phyloP scores from a whole-genome alignment of 23 tunicate species.

The Trididemnum nubilum region DNA sequence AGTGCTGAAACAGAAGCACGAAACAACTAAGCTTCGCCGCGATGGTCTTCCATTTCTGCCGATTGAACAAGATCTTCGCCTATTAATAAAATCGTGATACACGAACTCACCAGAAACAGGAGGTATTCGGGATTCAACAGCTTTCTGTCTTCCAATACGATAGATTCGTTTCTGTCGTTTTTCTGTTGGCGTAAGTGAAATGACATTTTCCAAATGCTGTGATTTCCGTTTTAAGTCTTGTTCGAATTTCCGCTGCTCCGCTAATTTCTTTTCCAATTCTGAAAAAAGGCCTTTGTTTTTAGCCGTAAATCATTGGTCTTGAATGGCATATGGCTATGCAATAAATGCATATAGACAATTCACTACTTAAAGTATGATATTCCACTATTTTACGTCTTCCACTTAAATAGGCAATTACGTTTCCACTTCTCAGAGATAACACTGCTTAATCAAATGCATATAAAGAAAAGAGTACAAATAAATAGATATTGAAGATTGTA shows the following conservation, averaged over 20 bases:
- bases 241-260: conserved; percentile 65
- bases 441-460: no score
- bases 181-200: conserved; percentile 58
- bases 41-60: no score
- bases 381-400: no score
- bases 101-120: conserved; percentile 3
- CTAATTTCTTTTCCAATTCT: conserved; percentile 67
- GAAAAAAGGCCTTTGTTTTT: conserved; percentile 43
- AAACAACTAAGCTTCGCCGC: no score
- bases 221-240: conserved; percentile 77
- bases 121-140: conserved; percentile 52
- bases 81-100: no score
- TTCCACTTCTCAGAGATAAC: no score
- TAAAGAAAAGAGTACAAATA: no score
- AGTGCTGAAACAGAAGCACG: no score
- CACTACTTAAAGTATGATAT: not conserved
- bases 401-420: no score
- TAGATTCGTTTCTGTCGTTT: conserved; percentile 54
- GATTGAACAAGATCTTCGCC: no score
- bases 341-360: not conserved
- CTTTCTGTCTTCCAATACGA: conserved; percentile 66
- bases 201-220: conserved; percentile 55
- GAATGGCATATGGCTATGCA: not conserved
- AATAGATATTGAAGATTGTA: no score
- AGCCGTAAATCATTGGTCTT: no score